Conservation (phyloP, 2,888 invertebrate genomes). For the Agrotis puta region DNA sequence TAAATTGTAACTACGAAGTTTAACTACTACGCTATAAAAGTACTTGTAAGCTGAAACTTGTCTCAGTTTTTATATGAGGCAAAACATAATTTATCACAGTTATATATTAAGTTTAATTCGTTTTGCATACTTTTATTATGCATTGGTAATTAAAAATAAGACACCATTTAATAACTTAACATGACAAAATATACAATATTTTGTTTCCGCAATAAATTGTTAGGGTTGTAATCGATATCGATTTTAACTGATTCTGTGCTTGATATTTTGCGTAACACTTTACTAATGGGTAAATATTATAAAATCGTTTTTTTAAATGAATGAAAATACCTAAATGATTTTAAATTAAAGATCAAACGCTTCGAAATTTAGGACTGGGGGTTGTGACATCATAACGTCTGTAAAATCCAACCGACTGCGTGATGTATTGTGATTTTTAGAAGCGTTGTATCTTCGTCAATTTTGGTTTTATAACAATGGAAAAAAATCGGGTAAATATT, state of each 20-base stretch:
- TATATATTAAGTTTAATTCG: not conserved
- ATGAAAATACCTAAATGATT: too few relatives aligned
- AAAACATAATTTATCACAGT: slow-evolving; percentile 29
- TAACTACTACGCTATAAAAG: slow-evolving; percentile 44
- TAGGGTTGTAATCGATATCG: not conserved
- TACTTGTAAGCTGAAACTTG: slow-evolving; percentile 5
- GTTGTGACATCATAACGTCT: too few relatives aligned
- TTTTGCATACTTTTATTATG: not conserved
- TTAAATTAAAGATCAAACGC: too few relatives aligned
- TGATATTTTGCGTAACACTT: slow-evolving; percentile 3
- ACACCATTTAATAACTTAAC: not conserved
- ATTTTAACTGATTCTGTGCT: not conserved
- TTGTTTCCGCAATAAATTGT: not conserved
- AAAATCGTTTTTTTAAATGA: too few relatives aligned
- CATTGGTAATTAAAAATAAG: slow-evolving; percentile 2
- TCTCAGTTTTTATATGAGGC: slow-evolving; percentile 47
- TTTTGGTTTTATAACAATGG: too few relatives aligned
- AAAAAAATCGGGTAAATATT: too few relatives aligned
- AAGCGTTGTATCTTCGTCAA: too few relatives aligned
- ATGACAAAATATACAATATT: not conserved
- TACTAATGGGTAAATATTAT: slow-evolving; percentile 1
- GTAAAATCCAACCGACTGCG: too few relatives aligned
- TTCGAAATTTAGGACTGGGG: too few relatives aligned
- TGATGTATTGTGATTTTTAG: too few relatives aligned
- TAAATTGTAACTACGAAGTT: slow-evolving; percentile 70